Percentiles rank a stretch among this genome's conserved stretches.
phyloP scores from a whole-genome alignment of 2,888 invertebrate genomes.

The Endotricha flammealis region DNA sequence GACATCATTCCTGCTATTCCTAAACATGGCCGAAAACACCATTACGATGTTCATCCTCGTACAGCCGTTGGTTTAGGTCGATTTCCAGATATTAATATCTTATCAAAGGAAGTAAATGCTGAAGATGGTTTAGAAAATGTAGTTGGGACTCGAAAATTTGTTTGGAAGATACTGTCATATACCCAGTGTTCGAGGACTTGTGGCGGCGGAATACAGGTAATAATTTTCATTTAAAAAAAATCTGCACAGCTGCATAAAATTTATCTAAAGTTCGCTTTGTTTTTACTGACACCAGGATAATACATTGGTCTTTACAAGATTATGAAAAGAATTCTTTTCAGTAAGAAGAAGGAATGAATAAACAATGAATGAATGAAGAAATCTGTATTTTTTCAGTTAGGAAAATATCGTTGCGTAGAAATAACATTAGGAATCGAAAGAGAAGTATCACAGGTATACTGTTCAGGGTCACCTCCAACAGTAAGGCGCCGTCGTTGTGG shows the following conservation, averaged over 20 bases:
- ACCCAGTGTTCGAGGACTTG: conserved; percentile 89
- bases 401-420: conserved; percentile 85
- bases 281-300: too few species aligned
- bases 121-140: conserved; percentile 54
- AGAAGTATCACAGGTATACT: conserved; percentile 71
- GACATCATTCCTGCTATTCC: conserved; percentile 37
- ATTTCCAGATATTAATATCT: conserved; percentile 34
- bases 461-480: conserved; percentile 80
- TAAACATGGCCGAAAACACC: conserved; percentile 60
- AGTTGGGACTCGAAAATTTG: conserved; percentile 72
- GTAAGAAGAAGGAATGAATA: background rate
- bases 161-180: conserved; percentile 88
- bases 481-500: conserved; percentile 81
- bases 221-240: too few species aligned
- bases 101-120: conserved; percentile 33
- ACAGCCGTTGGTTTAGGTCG: conserved; percentile 23
- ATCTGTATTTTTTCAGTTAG: conserved; percentile 66
- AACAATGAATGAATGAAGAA: background rate
- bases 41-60: conserved; percentile 43
- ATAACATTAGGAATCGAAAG: conserved; percentile 78
- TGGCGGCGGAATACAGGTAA: conserved; percentile 86
- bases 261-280: too few species aligned
- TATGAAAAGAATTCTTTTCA: too few species aligned
- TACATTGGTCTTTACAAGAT: too few species aligned
- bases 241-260: too few species aligned